Evolutionary conservation across 2,797 vertebrate genomes (phyloP).

Genomic region (Heterohyrax brucei): DNA sequence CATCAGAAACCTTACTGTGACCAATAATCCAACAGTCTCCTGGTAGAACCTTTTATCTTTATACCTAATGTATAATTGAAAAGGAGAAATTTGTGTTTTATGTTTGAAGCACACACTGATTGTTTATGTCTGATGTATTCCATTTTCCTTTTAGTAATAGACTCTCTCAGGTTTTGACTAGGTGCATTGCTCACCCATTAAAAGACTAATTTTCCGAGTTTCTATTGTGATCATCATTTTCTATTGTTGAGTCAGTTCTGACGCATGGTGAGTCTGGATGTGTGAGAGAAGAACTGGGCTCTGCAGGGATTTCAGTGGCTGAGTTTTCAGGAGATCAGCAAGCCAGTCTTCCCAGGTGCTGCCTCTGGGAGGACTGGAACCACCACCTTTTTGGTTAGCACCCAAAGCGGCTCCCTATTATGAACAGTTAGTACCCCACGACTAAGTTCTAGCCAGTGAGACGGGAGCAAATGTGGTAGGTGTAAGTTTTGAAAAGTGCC

Average conservation of each 20-base stretch:
- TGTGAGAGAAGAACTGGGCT: background rate
- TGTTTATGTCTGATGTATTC: conserved; percentile 22
- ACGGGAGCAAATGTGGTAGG: background rate
- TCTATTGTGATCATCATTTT: background rate
- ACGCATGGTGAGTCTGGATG: background rate
- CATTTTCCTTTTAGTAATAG: conserved; percentile 19
- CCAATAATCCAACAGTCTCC: background rate
- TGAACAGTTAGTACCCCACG: background rate
- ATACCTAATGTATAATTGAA: background rate
- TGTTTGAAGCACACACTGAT: background rate
- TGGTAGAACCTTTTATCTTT: conserved; percentile 29
- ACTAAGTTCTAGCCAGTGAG: background rate
- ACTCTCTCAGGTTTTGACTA: background rate
- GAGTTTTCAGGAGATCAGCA: background rate
- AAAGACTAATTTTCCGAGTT: background rate
- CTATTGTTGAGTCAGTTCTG: background rate
- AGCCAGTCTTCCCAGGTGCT: background rate
- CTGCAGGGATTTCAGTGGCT: background rate
- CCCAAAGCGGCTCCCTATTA: background rate
- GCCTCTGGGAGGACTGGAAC: background rate
- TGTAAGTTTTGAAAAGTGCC: background rate
- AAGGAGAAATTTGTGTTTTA: background rate
- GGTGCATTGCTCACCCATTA: background rate
- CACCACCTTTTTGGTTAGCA: background rate
- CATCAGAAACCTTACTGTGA: background rate